A percentile compares a stretch with the other conserved stretches of the same genome.
Evolutionary conservation across 92 coral and sea anemone species (phyloP).

Genomic region (Umimayanthus chanpuru): DNA sequence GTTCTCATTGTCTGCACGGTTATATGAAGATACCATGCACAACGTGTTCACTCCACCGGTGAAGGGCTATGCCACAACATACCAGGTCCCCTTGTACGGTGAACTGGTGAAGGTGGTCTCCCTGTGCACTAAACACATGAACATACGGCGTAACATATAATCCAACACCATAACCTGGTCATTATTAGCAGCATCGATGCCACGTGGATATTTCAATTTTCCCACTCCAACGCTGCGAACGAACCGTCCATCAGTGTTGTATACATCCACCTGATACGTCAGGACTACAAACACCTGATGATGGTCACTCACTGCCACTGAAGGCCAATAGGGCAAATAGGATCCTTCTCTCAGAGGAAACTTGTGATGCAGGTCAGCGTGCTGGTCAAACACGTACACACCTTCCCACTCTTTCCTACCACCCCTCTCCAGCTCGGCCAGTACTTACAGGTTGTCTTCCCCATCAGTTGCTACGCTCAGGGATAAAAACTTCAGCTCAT

Average conservation of each 20-base stretch:
- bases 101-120: conserved; percentile 38
- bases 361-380: not conserved
- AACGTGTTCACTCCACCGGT: conserved; percentile 13
- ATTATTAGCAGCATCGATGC: conserved; percentile 15
- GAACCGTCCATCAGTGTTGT: conserved; percentile 19
- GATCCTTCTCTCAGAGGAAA: not conserved
- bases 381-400: not conserved
- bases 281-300: not conserved
- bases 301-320: not conserved
- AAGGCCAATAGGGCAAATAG: too few species aligned
- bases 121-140: conserved; percentile 43
- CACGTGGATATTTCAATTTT: not conserved
- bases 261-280: not conserved
- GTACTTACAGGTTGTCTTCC: not conserved
- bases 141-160: not conserved
- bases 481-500: not conserved
- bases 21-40: not conserved
- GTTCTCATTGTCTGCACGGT: too few species aligned
- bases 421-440: not conserved
- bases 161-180: conserved; percentile 33
- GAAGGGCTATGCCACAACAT: not conserved
- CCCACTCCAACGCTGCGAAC: conserved; percentile 22
- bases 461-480: not conserved
- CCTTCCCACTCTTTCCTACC: not conserved
- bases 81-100: not conserved